These are phyloP conservation scores for Gallinago jamesoni DNA, from an alignment of 2,113 vertebrate genomes.

Conservation along the genomic window DNA sequence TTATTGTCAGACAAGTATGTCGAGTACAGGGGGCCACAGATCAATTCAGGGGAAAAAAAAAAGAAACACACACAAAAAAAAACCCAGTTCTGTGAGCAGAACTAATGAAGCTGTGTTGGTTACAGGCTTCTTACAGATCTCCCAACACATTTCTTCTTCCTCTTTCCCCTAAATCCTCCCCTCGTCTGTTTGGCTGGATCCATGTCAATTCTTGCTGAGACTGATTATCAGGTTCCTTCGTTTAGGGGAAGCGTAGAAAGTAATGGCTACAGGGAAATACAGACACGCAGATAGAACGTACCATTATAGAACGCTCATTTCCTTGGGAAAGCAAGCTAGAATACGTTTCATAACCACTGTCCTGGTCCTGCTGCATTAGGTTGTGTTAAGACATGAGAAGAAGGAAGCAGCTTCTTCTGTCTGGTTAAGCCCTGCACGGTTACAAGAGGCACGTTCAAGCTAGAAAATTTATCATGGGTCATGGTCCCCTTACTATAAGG, in stretches of 20 bases:
- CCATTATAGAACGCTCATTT: background rate
- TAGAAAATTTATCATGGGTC: background rate
- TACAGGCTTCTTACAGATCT: background rate
- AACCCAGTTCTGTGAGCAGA: background rate
- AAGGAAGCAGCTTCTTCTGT: background rate
- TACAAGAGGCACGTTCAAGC: background rate
- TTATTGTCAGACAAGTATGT: slow-evolving; percentile 26
- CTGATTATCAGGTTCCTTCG: background rate
- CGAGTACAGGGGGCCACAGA: background rate
- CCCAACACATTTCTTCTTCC: background rate
- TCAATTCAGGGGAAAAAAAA: background rate
- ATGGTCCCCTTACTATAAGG: background rate
- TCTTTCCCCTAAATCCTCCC: background rate
- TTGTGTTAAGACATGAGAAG: background rate
- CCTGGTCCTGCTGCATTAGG: background rate
- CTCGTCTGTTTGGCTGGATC: background rate
- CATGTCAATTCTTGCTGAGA: background rate
- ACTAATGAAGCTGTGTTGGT: background rate
- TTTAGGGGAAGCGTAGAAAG: background rate
- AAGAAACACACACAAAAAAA: background rate
- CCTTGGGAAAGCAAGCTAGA: background rate
- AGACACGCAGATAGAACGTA: background rate
- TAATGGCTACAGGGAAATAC: background rate
- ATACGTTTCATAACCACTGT: background rate
- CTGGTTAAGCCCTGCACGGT: background rate